Evolutionary conservation across 2,797 vertebrate species (phyloP), one percentile per base, ranked within the genome.

Genomic region (Pterois miles): DNA sequence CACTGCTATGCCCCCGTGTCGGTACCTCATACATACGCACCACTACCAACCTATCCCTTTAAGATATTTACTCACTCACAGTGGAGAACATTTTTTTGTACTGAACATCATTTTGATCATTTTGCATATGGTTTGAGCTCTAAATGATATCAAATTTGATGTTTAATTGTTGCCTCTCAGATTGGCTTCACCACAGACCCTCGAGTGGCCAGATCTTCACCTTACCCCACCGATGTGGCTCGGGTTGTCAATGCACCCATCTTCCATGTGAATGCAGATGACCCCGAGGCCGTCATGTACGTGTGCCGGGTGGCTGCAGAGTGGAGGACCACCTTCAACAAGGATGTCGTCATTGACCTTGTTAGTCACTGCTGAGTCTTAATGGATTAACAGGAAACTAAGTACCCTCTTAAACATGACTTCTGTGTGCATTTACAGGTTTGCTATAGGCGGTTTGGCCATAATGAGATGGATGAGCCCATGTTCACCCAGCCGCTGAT

Each of bases 401-500:
- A 50, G 40, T 11, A 1, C 18, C 8, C 16, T n/a, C 13, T 14
- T 43, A 12, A 5, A 20, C n/a, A 2, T 25, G 13, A 18, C 20
- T 22, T 56, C 27, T 59, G 6, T 64, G 9, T 68, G 8, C 78
- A n/a, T 68, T 59, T 31, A 16, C 83, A 98, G 97, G 97, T 98
- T 56, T 96, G 95, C 80, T 98, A 98, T 91, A 92, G 97, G 29
- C 94, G 96, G 34, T 98, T 98, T 88, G 97, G 97, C 13, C 97
- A 98, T 88, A 98, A 98, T 0, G 97, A 99, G 94, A 97, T 98
- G 95, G 98, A 98, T 0, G 97, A 98, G 67, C 97, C 97, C 13
- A 97, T 98, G 97, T 98, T 99, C 92, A 99, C 97, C 0, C 97
- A 98, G 81, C 97, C 96, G 0, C 93, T 97, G 85, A 98, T 98